Conservation (phyloP, 2,113 vertebrate genomes). For the Fulica atra region DNA sequence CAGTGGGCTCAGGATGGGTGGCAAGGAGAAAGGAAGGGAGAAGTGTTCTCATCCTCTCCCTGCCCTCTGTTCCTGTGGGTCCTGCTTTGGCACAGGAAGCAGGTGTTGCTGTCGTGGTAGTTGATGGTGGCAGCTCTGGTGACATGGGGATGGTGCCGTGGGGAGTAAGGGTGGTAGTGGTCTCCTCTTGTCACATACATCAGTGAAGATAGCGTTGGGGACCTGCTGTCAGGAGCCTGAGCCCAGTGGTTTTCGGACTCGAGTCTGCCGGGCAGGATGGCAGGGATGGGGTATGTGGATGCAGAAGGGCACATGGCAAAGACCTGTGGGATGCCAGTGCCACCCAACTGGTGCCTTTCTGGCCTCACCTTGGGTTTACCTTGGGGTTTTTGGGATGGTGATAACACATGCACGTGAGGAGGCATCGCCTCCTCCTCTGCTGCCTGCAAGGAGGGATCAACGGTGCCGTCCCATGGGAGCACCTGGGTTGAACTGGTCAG, state of each 20-base stretch:
- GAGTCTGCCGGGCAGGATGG: no score
- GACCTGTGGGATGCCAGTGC: no score
- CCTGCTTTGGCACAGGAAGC: fast-evolving
- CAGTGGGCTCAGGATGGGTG: background rate
- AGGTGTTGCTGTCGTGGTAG: fast-evolving
- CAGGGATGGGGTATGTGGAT: no score
- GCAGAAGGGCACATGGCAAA: no score
- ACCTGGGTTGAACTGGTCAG: background rate
- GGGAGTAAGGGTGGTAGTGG: background rate
- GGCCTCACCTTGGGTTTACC: background rate
- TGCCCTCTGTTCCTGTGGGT: background rate
- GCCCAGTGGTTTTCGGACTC: no score
- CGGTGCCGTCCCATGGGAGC: fast-evolving
- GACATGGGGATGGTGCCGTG: fast-evolving
- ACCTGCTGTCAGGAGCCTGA: fast-evolving
- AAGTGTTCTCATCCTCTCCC: background rate
- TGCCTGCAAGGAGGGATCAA: fast-evolving
- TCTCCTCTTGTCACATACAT: background rate
- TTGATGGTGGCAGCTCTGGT: fast-evolving
- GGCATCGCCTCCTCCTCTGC: background rate
- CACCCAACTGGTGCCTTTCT: no score
- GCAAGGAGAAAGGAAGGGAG: background rate
- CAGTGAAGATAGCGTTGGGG: fast-evolving
- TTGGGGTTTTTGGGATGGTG: fast-evolving
- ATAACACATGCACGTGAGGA: fast-evolving